Percentiles rank a stretch among this genome's conserved stretches.
These are phyloP conservation scores for Enteromius paludinosus DNA, from an alignment of 2,797 vertebrate species.

Conservation along the genomic window DNA sequence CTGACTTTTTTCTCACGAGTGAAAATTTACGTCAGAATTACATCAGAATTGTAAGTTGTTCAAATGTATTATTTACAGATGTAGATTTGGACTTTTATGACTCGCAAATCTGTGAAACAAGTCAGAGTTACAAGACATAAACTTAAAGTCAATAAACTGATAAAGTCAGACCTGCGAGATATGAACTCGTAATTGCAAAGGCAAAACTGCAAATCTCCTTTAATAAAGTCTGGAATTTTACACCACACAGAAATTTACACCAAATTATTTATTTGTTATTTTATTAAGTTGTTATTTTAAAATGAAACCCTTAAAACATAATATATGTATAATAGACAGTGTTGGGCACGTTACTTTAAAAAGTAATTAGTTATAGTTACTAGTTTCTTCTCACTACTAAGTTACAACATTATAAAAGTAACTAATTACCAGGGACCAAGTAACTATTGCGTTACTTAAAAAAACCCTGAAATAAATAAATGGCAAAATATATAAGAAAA, in stretches of 20 bases:
- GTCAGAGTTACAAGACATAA: not conserved
- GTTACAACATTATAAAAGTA: too few species aligned
- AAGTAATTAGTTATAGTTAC: too few species aligned
- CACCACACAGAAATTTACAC: not conserved
- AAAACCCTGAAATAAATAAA: too few species aligned
- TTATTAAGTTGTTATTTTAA: not conserved
- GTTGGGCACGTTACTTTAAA: too few species aligned
- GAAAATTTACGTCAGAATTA: not conserved
- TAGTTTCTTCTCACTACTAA: too few species aligned
- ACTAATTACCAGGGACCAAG: too few species aligned
- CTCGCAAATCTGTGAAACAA: not conserved
- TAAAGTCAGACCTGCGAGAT: not conserved
- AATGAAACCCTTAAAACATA: not conserved
- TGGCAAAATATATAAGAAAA: too few species aligned
- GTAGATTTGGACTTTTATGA: too few species aligned
- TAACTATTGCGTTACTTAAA: too few species aligned
- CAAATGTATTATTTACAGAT: too few species aligned
- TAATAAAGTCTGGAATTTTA: not conserved
- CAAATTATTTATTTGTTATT: too few species aligned
- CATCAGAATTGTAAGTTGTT: not conserved
- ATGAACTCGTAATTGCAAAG: not conserved
- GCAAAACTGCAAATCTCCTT: not conserved
- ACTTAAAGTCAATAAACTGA: not conserved
- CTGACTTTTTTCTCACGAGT: not conserved
- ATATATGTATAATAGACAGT: too few species aligned